phyloP scores from a whole-genome alignment of 2,888 invertebrate species.

The Lacanobia wlatinum region DNA sequence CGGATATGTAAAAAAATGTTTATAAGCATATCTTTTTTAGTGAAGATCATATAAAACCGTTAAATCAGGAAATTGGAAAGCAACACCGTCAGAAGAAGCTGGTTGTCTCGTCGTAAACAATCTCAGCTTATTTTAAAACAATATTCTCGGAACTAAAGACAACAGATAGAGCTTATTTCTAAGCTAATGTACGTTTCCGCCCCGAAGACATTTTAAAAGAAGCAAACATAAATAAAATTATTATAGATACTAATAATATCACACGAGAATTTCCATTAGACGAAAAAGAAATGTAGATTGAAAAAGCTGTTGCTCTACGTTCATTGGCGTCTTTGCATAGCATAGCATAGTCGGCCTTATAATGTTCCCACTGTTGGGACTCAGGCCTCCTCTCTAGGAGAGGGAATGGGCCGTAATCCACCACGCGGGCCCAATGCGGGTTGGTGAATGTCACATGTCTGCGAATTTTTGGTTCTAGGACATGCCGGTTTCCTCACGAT shows the following conservation, averaged over 20 bases:
- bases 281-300: constrained; percentile 9
- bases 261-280: constrained; percentile 18
- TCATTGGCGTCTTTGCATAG: background rate
- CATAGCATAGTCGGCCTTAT: no score
- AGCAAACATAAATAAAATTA: constrained; percentile 37
- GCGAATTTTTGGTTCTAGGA: no score
- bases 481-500: no score
- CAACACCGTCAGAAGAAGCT: constrained; percentile 9
- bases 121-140: constrained; percentile 33
- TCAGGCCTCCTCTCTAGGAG: no score
- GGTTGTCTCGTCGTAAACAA: constrained; percentile 37
- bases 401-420: no score
- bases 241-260: constrained; percentile 28
- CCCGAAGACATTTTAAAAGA: constrained; percentile 41
- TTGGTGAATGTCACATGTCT: no score
- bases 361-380: no score
- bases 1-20: background rate
- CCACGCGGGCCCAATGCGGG: no score
- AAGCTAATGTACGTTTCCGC: constrained; percentile 71
- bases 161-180: constrained; percentile 59
- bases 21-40: background rate
- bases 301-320: background rate
- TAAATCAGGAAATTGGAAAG: constrained; percentile 40
- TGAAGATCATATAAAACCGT: constrained; percentile 17
- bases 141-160: constrained; percentile 48